Evolutionary conservation across 2,797 vertebrate species (phyloP).

Genomic region (Urocyon cinereoargenteus): DNA sequence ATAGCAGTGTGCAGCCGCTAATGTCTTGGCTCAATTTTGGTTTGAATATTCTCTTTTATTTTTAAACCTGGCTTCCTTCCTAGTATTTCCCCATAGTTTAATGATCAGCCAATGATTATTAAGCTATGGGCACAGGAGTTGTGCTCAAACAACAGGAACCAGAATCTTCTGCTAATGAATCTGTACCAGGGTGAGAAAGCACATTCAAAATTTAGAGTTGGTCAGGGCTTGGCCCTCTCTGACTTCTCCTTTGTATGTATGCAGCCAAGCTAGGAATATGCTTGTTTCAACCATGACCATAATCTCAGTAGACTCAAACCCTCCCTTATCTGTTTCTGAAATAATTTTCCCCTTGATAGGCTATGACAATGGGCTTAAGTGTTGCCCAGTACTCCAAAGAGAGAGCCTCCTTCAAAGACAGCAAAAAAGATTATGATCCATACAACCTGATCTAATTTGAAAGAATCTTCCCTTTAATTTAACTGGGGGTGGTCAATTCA

Average conservation of each 20-base stretch:
- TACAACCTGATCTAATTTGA: background rate
- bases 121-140: background rate
- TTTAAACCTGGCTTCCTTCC: background rate
- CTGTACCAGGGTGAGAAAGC: background rate
- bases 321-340: background rate
- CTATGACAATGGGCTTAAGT: background rate
- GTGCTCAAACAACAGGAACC: background rate
- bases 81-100: background rate
- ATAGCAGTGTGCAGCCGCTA: background rate
- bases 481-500: rapidly evolving
- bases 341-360: background rate
- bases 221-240: background rate
- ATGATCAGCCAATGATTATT: background rate
- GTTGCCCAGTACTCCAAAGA: background rate
- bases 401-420: background rate
- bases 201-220: background rate
- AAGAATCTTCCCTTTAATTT: background rate
- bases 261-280: background rate
- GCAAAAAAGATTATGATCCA: background rate
- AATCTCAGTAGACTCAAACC: background rate
- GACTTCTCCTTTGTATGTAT: background rate
- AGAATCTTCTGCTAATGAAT: background rate
- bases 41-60: background rate
- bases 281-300: background rate
- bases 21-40: background rate